Evolutionary conservation across 2,797 vertebrate species (phyloP), one percentile per base, ranked within the genome.

Genomic region (Sebastes hopkinsi): DNA sequence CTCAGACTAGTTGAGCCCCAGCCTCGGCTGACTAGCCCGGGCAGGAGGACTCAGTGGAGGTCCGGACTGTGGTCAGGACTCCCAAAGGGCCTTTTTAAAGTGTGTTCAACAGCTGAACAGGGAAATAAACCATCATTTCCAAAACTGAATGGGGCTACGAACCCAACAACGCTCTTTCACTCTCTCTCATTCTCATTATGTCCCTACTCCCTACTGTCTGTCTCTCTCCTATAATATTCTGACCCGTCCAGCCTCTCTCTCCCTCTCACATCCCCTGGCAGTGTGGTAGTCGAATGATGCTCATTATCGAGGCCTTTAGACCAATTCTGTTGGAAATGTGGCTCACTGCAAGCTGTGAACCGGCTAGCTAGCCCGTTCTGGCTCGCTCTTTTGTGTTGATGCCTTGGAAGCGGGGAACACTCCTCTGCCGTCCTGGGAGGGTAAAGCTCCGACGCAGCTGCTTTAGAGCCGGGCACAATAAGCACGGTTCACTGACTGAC

Each of bases 301-400:
- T 92, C 87, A 89, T 91, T 91, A 92, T 73, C 72, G 67, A 79
- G 70, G 81, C 72, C 83, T 89, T 92, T 82, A 87, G 77, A 89
- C 85, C 80, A 71, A 23, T 69, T 88, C 74, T 85, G 81, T 80
- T 84, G 59, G 76, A 86, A 83, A 68, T 72, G 67, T 77, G 79
- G 10, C 77, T 66, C 67, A 73, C 64, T 78, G 80, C 84, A 85
- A 79, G 86, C 89, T 89, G 88, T 79, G 86, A 88, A 85, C 70
- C 87, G 77, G 79, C 79, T 75, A 77, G 69, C 82, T 32, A 66
- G 80, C 82, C 75, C 82, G 75, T 77, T 90, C 75, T 77, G 72
- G 32, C 81, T 76, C 78, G 46, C 65, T 80, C 32, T 77, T 88
- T 87, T 88, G 78, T 85, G 84, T 69, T 62, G 73, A 64, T 86